These are phyloP conservation scores for Ellobium chinense DNA, from an alignment of 2,888 invertebrate genomes.

Conservation along the genomic window DNA sequence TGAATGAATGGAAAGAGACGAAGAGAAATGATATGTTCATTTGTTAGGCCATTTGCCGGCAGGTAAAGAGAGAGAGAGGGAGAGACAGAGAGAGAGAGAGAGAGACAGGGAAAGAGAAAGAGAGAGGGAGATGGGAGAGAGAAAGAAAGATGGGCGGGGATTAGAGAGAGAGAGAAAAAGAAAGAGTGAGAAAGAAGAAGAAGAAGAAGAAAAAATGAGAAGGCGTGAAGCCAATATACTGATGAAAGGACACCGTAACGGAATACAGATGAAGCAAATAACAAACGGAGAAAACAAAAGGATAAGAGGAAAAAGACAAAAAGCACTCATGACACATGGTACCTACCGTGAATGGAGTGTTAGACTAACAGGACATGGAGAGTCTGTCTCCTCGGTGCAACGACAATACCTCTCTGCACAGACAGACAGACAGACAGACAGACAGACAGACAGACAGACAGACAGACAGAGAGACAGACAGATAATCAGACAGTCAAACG, in stretches of 20 bases:
- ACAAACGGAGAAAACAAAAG: too few relatives aligned
- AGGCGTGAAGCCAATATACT: too few relatives aligned
- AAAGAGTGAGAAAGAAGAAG: background rate
- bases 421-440: background rate
- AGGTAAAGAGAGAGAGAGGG: background rate
- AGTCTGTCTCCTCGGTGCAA: background rate
- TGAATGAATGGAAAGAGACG: background rate
- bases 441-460: too few relatives aligned
- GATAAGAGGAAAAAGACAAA: too few relatives aligned
- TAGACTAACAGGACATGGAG: too few relatives aligned
- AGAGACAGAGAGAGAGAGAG: background rate
- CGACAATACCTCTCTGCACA: background rate
- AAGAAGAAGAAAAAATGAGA: too few relatives aligned
- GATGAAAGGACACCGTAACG: too few relatives aligned
- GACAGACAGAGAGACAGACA: too few relatives aligned
- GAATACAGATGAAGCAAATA: too few relatives aligned
- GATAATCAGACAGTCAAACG: too few relatives aligned
- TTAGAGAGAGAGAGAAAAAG: background rate
- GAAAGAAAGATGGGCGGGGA: background rate
- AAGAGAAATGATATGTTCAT: background rate
- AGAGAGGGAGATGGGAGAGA: background rate
- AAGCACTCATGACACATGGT: background rate
- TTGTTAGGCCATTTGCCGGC: too few relatives aligned
- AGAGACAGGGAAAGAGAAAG: background rate
- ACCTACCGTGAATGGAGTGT: too few relatives aligned